Conservation (phyloP, 2,113 vertebrate genomes). For the Piaya cayana region DNA sequence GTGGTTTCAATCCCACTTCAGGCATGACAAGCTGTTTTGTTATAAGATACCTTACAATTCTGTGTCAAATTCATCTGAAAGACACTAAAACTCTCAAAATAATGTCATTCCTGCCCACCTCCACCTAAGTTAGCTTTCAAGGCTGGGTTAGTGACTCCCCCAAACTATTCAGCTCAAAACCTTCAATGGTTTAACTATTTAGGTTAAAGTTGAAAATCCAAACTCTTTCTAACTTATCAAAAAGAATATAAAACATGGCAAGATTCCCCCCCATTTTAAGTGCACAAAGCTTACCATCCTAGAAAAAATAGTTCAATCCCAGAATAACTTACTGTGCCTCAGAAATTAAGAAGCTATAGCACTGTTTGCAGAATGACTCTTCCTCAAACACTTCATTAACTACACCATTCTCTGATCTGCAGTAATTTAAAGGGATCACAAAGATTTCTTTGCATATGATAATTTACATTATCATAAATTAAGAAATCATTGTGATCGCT, state of each 20-base stretch:
- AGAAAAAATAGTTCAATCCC: slow-evolving; percentile 5
- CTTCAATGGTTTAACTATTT: neutral
- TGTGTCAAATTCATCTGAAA: neutral
- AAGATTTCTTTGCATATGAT: slow-evolving; percentile 28
- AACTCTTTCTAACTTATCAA: neutral
- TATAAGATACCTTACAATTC: neutral
- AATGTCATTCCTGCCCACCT: neutral
- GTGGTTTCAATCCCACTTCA: neutral
- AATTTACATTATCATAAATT: slow-evolving; percentile 25
- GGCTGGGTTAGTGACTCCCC: neutral
- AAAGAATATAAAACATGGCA: neutral
- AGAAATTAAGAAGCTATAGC: slow-evolving; percentile 19
- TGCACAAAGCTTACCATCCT: neutral
- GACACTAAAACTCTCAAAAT: neutral
- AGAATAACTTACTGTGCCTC: neutral
- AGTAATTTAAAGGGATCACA: slow-evolving; percentile 21
- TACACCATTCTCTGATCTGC: neutral
- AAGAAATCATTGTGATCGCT: slow-evolving; percentile 25
- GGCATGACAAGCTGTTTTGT: neutral
- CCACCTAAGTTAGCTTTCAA: neutral
- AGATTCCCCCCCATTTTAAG: neutral
- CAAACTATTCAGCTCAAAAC: neutral
- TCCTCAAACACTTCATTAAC: slow-evolving; percentile 58
- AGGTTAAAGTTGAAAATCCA: neutral
- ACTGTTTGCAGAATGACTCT: slow-evolving; percentile 36